A percentile compares a stretch with the other conserved stretches of the same genome.
These are phyloP conservation scores for Petrolisthes manimaculis DNA, from an alignment of 2,888 invertebrate genomes.

Conservation along the genomic window DNA sequence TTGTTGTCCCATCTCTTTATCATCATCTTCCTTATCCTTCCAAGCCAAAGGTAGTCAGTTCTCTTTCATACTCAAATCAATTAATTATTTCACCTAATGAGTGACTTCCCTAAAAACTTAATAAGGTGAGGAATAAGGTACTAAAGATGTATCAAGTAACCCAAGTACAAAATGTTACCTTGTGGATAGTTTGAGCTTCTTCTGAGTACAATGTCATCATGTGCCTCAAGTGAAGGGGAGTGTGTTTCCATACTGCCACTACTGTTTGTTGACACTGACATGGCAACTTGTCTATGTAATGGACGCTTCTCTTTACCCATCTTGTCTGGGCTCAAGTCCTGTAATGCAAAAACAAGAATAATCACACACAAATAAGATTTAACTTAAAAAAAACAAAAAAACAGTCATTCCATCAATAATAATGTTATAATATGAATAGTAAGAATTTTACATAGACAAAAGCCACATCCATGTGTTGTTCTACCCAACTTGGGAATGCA, in stretches of 20 bases:
- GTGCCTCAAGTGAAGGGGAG: conserved; percentile 47
- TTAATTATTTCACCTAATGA: no score
- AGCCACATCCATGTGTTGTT: no score
- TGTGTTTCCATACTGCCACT: conserved; percentile 37
- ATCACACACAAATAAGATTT: no score
- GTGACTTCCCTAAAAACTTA: not conserved
- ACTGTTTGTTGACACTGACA: conserved; percentile 46
- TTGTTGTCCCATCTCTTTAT: no score
- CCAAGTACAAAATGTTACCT: conserved; percentile 17
- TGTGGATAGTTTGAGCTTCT: conserved; percentile 49
- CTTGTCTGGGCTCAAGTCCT: conserved; percentile 35
- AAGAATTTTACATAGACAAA: no score
- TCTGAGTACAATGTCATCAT: conserved; percentile 55
- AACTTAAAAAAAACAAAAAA: no score
- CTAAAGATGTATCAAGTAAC: not conserved
- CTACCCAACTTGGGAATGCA: no score
- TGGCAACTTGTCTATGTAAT: conserved; percentile 54
- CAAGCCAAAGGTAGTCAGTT: no score
- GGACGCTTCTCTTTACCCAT: conserved; percentile 41
- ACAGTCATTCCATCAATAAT: no score
- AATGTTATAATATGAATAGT: no score
- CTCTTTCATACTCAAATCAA: no score
- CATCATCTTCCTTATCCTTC: no score
- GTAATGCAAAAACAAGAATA: not conserved
- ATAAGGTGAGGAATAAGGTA: not conserved